Evolutionary conservation across 2,113 vertebrate genomes (phyloP).

Genomic region (Melanotaenia duboulayi): DNA sequence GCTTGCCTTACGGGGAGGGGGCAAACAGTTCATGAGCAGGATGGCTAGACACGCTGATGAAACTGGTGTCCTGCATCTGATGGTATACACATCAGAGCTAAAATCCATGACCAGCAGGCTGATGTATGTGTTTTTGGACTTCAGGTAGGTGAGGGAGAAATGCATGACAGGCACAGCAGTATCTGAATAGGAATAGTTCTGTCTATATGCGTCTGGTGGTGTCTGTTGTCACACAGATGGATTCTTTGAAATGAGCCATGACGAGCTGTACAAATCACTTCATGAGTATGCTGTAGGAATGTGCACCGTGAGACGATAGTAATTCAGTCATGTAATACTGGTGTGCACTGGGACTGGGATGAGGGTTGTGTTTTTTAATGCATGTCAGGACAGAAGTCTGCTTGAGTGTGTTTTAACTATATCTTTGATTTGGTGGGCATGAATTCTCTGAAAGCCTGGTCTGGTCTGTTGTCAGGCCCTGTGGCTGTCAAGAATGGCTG

Average conservation of each 20-base stretch:
- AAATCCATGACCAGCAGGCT: neutral
- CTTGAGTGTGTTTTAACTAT: neutral
- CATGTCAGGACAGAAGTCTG: neutral
- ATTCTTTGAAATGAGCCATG: conserved; percentile 14
- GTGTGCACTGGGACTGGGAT: neutral
- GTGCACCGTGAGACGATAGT: neutral
- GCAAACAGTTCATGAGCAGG: neutral
- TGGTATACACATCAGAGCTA: neutral
- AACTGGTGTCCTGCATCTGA: neutral
- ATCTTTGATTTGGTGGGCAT: neutral
- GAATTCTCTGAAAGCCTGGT: neutral
- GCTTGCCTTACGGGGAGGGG: conserved; percentile 1
- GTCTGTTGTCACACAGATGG: conserved; percentile 1
- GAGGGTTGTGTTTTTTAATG: neutral
- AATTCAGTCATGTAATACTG: conserved; percentile 1
- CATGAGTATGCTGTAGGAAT: neutral
- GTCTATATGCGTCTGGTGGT: neutral
- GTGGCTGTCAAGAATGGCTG: neutral
- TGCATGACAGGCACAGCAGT: neutral
- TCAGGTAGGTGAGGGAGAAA: conserved; percentile 4
- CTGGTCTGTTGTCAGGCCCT: neutral
- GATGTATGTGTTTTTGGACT: neutral
- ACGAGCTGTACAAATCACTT: neutral
- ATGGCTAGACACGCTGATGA: neutral
- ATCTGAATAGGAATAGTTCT: conserved; percentile 9